A percentile compares a stretch with the other conserved stretches of the same genome.
phyloP scores from a whole-genome alignment of 2,113 vertebrate species.

The Bubo scandiacus region DNA sequence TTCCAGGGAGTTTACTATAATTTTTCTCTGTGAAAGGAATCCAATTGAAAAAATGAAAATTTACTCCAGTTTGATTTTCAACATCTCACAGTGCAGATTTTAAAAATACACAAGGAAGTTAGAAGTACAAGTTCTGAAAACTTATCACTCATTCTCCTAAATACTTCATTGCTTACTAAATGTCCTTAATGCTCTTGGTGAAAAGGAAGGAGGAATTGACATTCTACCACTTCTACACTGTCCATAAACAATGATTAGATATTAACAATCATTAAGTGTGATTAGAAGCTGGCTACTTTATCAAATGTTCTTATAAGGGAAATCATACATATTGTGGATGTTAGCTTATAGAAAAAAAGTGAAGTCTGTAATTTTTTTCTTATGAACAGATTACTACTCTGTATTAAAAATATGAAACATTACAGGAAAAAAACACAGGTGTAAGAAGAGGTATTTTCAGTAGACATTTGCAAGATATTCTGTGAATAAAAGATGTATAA shows the following conservation, averaged over 20 bases:
- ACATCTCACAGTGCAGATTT: background rate
- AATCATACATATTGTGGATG: background rate
- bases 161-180: background rate
- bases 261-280: accelerated
- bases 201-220: background rate
- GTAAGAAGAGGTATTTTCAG: background rate
- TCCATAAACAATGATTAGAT: background rate
- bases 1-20: background rate
- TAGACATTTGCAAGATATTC: background rate
- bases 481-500: slow-evolving; percentile 40
- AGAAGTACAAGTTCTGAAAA: background rate
- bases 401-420: background rate
- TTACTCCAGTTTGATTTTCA: background rate
- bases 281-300: background rate
- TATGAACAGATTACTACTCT: background rate
- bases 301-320: background rate
- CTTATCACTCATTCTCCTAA: background rate
- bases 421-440: background rate
- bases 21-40: background rate
- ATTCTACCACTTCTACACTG: background rate
- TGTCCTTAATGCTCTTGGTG: background rate
- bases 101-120: background rate
- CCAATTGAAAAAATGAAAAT: accelerated
- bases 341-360: background rate
- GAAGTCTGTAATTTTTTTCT: background rate